These are phyloP conservation scores for Anniella stebbinsi DNA, from an alignment of 2,797 vertebrate species.

Conservation along the genomic window DNA sequence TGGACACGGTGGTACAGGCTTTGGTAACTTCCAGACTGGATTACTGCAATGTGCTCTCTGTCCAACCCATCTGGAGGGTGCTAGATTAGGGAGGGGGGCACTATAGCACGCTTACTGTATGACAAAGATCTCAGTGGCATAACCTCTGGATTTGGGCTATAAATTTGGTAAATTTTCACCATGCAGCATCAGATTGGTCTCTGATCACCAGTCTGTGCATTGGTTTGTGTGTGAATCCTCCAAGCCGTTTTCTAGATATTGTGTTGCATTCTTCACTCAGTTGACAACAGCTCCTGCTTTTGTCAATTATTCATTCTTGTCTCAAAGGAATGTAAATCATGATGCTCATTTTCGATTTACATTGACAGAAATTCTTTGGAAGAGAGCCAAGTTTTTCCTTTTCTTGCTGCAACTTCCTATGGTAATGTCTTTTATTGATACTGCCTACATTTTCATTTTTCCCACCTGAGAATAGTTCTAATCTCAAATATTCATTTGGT, in stretches of 20 bases:
- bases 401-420: background rate
- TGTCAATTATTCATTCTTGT: slow-evolving; percentile 5
- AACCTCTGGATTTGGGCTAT: background rate
- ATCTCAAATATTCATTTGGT: background rate
- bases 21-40: no score
- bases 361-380: background rate
- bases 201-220: background rate
- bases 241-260: background rate
- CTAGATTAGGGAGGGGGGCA: no score
- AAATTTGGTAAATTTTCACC: background rate
- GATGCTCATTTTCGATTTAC: background rate
- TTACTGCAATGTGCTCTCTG: no score
- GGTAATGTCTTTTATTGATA: background rate
- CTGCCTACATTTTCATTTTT: background rate
- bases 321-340: background rate
- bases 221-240: background rate
- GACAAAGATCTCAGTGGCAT: background rate
- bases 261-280: background rate
- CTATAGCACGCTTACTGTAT: background rate
- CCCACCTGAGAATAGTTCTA: background rate
- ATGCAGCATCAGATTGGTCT: background rate
- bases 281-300: background rate
- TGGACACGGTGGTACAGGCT: no score
- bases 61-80: background rate
- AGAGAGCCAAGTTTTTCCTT: background rate